Evolutionary conservation across 2,113 vertebrate species (phyloP), one percentile per base, ranked within the genome.

Genomic region (Verasper variegatus): DNA sequence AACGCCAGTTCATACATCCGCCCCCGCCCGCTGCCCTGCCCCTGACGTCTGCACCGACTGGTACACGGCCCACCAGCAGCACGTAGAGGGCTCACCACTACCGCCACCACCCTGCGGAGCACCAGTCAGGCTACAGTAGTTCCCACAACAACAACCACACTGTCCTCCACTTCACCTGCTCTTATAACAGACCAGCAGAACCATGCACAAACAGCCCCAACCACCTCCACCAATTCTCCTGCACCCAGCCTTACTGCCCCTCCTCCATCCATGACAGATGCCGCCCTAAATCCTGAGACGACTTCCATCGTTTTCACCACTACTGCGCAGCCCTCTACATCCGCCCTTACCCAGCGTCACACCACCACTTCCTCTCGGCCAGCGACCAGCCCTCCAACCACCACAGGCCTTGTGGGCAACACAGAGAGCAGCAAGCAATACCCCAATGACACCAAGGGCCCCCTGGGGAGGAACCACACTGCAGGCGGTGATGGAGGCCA

Each of bases 401-500:
- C 84, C 60, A 64, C 83, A 13, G 68, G 76, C 15, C 2, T 52
- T 24, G 84, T 75, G 47, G 88, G 84, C 14, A 85, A 0, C 42
- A 78, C 90, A 18, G 94, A 95, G 67, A 91, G 85, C 82, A 95
- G 94, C 86, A 95, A 95, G 40, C 95, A 94, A 1, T 73, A 92
- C 26, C 65, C 87, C 21, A 97, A 97, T 0, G 95, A 95, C 76
- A 97, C 96, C 56, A 95, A 96, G 78, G 94, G 89, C 26, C 92
- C 89, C 82, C 82, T 82, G 0, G 93, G 88, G 1, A 92, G 92
- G 79, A 97, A 96, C 89, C 89, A 94, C 18, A 96, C 94, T 0
- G 82, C 78, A 0, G 93, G 82, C 0, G 35, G 68, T 0, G 86
- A 71, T 20, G 83, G 21, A 23, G 80, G 20, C 5, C 76, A 63